Base-by-base conservation (phyloP, 2,888 invertebrate genomes). In the Drosophila pullipes region DNA sequence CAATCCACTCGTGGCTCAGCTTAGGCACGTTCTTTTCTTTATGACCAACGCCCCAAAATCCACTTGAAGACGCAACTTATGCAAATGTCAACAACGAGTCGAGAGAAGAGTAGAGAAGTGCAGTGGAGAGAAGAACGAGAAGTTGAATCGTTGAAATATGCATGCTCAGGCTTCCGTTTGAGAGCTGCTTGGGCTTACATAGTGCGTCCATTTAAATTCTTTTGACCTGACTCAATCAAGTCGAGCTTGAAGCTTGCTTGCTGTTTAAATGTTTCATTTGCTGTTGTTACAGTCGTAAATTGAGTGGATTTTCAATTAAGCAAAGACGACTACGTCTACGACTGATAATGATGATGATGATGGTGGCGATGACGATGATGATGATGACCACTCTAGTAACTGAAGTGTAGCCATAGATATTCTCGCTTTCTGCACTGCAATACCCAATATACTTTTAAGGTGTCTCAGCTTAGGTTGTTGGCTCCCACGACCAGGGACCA, bases 171-270 rank as follows among this genome's bases (percentile, higher is more conserved):
- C 79, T 80, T 81, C 79, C 79, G 79, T 70, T 80, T 55, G 69
- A 72, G 59, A 31, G 73, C 57, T 44, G 49, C 69, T 69, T 65
- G 59, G 52, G 47, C 25, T 47, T 47, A 47, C 44, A 49, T 41
- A 64, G 60, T 64, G 61, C 41, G 54, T 69, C 69, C 82, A 78
- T 82, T 78, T 78, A 81, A 82, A 81, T 81, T 81, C 76, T 78
- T 82, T 82, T 78, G 83, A 76, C 87, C 89, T 87, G 89, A 87
- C 87, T 87, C 89, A 87, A 89, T 87, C 89, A 87, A 89, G 89
- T 82, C 85, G 67, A 85, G 88, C 85, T 89, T 87, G 74, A 62
- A 77, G 80, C 69, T 67, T 30, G 63, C 57, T 58, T 47, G 60
- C 69, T 53, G 49, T 64, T 67, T 67, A 57, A 69, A 78, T 71